Conservation (phyloP, 1,140 invertebrate species). For the Acyrthosiphon pisum region DNA sequence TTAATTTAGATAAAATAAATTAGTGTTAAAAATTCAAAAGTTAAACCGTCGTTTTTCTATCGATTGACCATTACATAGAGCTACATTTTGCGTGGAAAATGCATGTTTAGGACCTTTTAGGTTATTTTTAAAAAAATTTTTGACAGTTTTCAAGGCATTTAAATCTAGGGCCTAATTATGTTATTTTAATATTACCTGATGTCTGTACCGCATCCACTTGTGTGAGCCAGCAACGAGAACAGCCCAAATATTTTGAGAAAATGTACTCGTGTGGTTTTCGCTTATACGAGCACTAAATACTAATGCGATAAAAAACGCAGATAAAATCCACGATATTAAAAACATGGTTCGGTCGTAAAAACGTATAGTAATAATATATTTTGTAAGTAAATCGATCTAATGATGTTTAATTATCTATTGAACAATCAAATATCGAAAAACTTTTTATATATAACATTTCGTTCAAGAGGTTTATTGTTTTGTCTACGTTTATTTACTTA, state of each 20-base stretch:
- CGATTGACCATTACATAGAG: too few relatives aligned
- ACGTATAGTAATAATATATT: background rate
- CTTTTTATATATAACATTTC: background rate
- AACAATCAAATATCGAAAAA: background rate
- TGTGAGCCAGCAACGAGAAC: constrained; percentile 71
- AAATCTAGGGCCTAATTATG: background rate
- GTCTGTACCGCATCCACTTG: constrained; percentile 69
- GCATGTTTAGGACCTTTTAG: too few relatives aligned
- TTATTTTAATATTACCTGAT: constrained; percentile 65
- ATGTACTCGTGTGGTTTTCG: background rate
- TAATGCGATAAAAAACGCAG: background rate
- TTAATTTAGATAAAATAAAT: too few relatives aligned
- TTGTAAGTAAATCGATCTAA: background rate
- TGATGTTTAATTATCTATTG: background rate
- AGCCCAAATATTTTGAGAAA: constrained; percentile 64
- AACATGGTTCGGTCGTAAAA: background rate
- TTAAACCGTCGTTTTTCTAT: too few relatives aligned
- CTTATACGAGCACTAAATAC: background rate
- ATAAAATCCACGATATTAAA: background rate
- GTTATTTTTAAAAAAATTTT: too few relatives aligned
- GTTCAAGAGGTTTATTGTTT: background rate
- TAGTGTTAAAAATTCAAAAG: too few relatives aligned
- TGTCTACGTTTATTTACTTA: background rate
- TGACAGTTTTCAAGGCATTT: too few relatives aligned
- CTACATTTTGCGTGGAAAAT: too few relatives aligned